Evolutionary conservation across 2,113 vertebrate genomes (phyloP).

Genomic region (Prolemur simus): DNA sequence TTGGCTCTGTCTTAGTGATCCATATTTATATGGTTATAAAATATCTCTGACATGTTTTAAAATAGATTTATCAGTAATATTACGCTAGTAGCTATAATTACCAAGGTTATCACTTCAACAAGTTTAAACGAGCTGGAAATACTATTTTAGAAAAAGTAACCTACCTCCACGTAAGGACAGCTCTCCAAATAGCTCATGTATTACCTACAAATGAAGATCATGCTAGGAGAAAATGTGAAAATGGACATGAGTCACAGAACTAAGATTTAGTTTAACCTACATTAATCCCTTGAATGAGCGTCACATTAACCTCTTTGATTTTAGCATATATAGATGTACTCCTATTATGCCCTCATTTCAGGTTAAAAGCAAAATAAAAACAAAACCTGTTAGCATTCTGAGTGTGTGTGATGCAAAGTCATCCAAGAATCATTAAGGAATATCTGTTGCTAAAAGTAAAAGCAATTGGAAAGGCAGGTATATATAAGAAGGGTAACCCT

Average conservation of each 20-base stretch:
- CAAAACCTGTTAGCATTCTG: constrained; percentile 9
- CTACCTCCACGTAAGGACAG: not conserved
- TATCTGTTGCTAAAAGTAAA: not conserved
- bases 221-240: constrained; percentile 27
- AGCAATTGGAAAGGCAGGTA: not conserved
- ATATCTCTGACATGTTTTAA: constrained; percentile 55
- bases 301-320: constrained; percentile 36
- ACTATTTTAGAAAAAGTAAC: constrained; percentile 45
- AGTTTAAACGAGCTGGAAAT: constrained; percentile 55
- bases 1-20: constrained; percentile 48
- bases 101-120: constrained; percentile 55
- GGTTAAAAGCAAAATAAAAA: constrained; percentile 53
- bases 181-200: constrained; percentile 47
- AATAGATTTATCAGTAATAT: constrained; percentile 61
- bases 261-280: constrained; percentile 39
- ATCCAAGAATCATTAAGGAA: not conserved
- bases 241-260: constrained; percentile 47
- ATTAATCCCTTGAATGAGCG: constrained; percentile 1
- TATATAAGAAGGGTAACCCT: not conserved
- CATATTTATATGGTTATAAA: constrained; percentile 65
- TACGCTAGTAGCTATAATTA: constrained; percentile 31
- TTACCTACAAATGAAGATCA: constrained; percentile 27
- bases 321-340: constrained; percentile 24
- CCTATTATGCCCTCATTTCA: not conserved
- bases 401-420: not conserved